Conservation (phyloP, 2,888 invertebrate genomes). For the Pristionchus japonicus region DNA sequence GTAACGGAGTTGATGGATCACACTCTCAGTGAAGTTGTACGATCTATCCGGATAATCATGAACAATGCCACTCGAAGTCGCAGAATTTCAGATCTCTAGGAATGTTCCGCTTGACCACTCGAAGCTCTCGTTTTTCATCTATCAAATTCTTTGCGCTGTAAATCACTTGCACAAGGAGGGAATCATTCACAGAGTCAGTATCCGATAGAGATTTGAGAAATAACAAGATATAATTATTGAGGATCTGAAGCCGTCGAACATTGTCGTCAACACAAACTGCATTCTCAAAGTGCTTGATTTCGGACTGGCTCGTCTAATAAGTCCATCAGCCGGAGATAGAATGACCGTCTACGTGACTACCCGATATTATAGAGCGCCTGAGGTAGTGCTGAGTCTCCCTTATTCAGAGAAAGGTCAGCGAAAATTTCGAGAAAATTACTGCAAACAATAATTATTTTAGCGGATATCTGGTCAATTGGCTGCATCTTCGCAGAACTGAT, state of each 20-base stretch:
- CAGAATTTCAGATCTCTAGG: background rate
- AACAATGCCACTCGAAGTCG: too few species aligned
- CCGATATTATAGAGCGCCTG: constrained; percentile 97
- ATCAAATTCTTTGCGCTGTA: background rate
- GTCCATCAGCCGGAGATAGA: constrained; percentile 86
- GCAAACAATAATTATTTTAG: constrained; percentile 51
- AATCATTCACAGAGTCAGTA: background rate
- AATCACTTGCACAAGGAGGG: background rate
- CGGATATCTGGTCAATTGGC: constrained; percentile 73
- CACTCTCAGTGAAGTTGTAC: constrained; percentile 50
- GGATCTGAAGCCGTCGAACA: constrained; percentile 10
- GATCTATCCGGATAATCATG: constrained; percentile 81
- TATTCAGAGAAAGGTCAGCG: constrained; percentile 90
- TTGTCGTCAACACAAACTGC: background rate
- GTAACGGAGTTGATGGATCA: constrained; percentile 87
- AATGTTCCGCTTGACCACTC: constrained; percentile 83
- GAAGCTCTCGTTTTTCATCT: background rate
- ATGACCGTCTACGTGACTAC: constrained; percentile 94
- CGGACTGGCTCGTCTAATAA: constrained; percentile 89
- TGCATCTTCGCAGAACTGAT: constrained; percentile 99
- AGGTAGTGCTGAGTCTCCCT: constrained; percentile 88
- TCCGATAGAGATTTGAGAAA: too few species aligned
- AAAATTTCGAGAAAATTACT: too few species aligned
- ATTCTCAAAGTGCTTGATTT: constrained; percentile 88
- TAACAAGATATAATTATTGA: background rate